These are phyloP conservation scores for Microtus ochrogaster DNA, from an alignment of 2,113 vertebrate genomes.

Conservation along the genomic window DNA sequence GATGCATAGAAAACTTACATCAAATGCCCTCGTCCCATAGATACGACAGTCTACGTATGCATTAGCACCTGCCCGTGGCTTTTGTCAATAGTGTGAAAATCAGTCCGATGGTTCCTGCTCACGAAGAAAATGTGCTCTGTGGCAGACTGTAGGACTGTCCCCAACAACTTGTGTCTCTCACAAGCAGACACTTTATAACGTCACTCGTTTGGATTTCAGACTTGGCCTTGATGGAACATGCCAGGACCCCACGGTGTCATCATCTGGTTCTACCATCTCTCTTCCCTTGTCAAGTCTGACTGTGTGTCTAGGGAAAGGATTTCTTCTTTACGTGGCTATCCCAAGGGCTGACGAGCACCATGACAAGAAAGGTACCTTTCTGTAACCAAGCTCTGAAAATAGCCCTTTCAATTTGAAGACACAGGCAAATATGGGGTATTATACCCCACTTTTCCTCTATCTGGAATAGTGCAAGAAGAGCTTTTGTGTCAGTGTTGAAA, in stretches of 20 bases:
- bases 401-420: neutral
- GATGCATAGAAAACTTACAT: constrained; percentile 27
- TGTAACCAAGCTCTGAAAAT: constrained; percentile 15
- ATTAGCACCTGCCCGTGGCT: neutral
- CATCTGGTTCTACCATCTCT: neutral
- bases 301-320: neutral
- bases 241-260: neutral
- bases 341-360: neutral
- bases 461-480: constrained; percentile 26
- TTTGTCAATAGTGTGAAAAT: constrained; percentile 38
- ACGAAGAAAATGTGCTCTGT: constrained; percentile 17
- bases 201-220: neutral
- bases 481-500: constrained; percentile 49
- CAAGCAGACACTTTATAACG: neutral
- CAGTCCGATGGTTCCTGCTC: neutral
- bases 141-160: neutral
- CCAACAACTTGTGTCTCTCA: constrained; percentile 22
- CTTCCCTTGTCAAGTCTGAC: constrained; percentile 3
- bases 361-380: constrained; percentile 22
- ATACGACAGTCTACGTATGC: constrained; percentile 9
- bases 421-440: neutral
- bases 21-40: neutral
- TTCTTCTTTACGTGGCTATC: neutral
- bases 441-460: neutral
- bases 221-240: constrained; percentile 43